Evolutionary conservation across 1,140 invertebrate species (phyloP), one percentile per base, ranked within the genome.

Genomic region (Homarus americanus): DNA sequence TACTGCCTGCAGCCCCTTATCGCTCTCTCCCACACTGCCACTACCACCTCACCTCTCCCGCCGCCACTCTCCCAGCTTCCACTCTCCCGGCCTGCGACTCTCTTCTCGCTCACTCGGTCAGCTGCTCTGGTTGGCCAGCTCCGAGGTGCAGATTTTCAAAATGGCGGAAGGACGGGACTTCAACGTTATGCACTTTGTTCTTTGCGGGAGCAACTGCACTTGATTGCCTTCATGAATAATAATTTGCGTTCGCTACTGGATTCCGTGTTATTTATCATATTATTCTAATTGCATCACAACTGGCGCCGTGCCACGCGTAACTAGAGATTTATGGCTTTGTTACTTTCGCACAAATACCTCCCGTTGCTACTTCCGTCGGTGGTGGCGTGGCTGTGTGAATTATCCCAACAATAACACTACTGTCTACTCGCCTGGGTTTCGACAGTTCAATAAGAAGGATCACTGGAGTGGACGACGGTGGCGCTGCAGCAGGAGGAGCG

Each of bases 131-230:
- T 79, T 79, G 85, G 85, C 44, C 38, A 58, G 73, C 72, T 63
- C 49, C 44, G 7, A 38, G 28, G 24, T 63, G 75, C 49, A 41
- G 85, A 78, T 78, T 87, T 78, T 38, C 75, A 87, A 87, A 87
- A 87, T 87, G 85, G 85, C 85, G 85, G 73, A 78, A 87, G 73
- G 73, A 53, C 75, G 85, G 85, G 75, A 87, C 75, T 87, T 87
- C 85, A 87, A 87, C 73, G 85, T 78, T 85, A 87, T 87, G 78
- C 53, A 40, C 49, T 58, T 85, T 85, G 63, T 86, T 75, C 38
- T 44, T 38, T 10, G 12, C 34, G n/a, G 66, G 38, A 85, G 49
- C 34, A 40, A 58, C n/a, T 84, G 66, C 12, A 80, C 44, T 44
- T 53, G 78, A 80, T 28, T 80, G 24, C 32, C 32, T 53, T 58